phyloP scores from a whole-genome alignment of 2,888 invertebrate species.

The Stenodema calcarata region DNA sequence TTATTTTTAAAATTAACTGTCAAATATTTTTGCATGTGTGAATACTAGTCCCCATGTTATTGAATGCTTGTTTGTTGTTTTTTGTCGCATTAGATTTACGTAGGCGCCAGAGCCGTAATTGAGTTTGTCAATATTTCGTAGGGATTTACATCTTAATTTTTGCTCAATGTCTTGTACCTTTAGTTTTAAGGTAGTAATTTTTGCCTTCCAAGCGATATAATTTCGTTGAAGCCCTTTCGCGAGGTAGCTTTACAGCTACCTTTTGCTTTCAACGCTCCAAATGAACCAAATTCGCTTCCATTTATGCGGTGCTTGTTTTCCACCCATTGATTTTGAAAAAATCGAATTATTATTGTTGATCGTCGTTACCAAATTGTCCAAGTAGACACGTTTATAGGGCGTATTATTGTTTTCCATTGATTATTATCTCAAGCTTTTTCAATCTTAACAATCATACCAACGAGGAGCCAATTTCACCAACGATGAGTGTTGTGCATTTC shows the following conservation, averaged over 20 bases:
- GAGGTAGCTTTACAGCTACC: no score
- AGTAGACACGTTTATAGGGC: not conserved
- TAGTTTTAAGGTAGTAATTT: no score
- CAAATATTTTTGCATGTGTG: not conserved
- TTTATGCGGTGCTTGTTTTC: not conserved
- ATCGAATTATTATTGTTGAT: not conserved
- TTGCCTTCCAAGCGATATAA: no score
- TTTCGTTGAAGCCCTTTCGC: no score
- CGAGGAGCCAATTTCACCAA: no score
- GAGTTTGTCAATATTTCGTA: not conserved
- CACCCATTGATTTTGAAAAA: not conserved
- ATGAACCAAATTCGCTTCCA: not conserved
- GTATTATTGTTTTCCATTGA: not conserved
- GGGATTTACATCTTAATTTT: not conserved
- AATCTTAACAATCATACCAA: no score
- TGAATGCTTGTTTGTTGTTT: not conserved
- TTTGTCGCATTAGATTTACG: not conserved
- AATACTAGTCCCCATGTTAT: not conserved
- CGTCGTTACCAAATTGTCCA: not conserved
- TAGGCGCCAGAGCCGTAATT: not conserved
- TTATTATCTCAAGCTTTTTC: no score
- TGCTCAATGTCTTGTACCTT: not conserved
- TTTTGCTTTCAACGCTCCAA: not conserved
- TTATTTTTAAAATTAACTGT: not conserved
- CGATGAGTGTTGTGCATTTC: no score